phyloP scores from a whole-genome alignment of 2,888 invertebrate genomes.

The Antheraea assamensis region DNA sequence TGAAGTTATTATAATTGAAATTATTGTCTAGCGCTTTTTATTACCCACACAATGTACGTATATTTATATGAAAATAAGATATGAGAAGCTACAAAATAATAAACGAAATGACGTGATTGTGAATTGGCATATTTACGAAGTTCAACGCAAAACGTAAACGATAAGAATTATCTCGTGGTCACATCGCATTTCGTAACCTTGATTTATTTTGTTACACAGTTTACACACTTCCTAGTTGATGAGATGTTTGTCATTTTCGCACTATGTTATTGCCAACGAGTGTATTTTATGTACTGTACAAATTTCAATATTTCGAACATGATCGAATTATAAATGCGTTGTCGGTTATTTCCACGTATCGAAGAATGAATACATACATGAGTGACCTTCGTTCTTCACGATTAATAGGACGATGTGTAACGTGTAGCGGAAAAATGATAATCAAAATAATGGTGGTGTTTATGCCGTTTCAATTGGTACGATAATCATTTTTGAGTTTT shows the following conservation, averaged over 20 bases:
- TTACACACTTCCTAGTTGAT: constrained; percentile 23
- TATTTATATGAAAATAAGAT: not conserved
- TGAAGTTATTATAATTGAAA: not conserved
- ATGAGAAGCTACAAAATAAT: constrained; percentile 1
- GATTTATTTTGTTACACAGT: constrained; percentile 44
- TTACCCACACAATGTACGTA: not conserved
- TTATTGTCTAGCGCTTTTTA: not conserved
- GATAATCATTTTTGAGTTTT: not conserved
- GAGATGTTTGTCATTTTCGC: constrained; percentile 18
- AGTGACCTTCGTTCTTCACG: not conserved
- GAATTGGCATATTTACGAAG: constrained; percentile 13
- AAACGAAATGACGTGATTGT: constrained; percentile 1
- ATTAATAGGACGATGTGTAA: not conserved
- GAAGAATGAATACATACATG: not conserved
- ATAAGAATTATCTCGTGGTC: constrained; percentile 57
- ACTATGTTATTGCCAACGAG: constrained; percentile 11
- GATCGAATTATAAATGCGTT: constrained; percentile 16
- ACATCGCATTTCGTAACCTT: constrained; percentile 51
- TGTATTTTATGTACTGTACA: constrained; percentile 12
- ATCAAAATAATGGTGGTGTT: not conserved
- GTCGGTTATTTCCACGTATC: constrained; percentile 8
- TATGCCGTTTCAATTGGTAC: not conserved
- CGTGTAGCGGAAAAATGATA: not conserved
- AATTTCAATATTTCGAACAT: not conserved
- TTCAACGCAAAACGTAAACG: constrained; percentile 38